Conservation (phyloP, 2,888 invertebrate species). For the Nomada ferruginata region DNA sequence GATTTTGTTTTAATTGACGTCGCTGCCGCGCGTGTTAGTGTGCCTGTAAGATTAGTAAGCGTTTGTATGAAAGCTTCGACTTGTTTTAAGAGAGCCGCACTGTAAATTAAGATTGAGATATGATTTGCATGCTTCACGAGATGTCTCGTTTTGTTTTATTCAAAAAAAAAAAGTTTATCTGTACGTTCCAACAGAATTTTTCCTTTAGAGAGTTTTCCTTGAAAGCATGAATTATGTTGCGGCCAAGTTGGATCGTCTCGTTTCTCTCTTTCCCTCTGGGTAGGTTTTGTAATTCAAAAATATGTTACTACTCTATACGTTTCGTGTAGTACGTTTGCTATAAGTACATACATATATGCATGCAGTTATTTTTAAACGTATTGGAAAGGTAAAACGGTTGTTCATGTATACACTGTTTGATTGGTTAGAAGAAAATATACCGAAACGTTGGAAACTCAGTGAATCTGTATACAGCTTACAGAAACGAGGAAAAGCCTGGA, state of each 20-base stretch:
- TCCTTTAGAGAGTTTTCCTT: constrained; percentile 57
- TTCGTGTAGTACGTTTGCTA: too few species aligned
- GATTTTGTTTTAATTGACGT: constrained; percentile 16
- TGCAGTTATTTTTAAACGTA: too few species aligned
- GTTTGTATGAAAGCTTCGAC: constrained; percentile 74
- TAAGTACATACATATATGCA: too few species aligned
- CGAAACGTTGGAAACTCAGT: too few species aligned
- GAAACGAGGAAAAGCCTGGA: too few species aligned
- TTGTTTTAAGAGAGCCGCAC: constrained; percentile 73
- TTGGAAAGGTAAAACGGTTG: too few species aligned
- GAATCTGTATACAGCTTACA: too few species aligned
- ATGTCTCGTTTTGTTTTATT: constrained; percentile 65
- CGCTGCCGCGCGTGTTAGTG: constrained; percentile 53
- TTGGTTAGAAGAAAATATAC: too few species aligned
- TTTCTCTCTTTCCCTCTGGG: constrained; percentile 29
- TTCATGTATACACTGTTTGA: too few species aligned
- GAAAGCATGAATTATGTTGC: constrained; percentile 60
- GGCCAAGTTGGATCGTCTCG: constrained; percentile 52
- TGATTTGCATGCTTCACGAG: constrained; percentile 68
- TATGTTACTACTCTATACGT: neutral
- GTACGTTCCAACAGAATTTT: constrained; percentile 27
- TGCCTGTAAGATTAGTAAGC: constrained; percentile 74
- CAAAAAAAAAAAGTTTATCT: constrained; percentile 32
- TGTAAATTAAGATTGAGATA: constrained; percentile 67
- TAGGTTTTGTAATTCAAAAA: neutral